Percentiles rank a stretch among this genome's conserved stretches.
These are phyloP conservation scores for Falco concolor DNA, from an alignment of 2,797 vertebrate species.

Conservation along the genomic window DNA sequence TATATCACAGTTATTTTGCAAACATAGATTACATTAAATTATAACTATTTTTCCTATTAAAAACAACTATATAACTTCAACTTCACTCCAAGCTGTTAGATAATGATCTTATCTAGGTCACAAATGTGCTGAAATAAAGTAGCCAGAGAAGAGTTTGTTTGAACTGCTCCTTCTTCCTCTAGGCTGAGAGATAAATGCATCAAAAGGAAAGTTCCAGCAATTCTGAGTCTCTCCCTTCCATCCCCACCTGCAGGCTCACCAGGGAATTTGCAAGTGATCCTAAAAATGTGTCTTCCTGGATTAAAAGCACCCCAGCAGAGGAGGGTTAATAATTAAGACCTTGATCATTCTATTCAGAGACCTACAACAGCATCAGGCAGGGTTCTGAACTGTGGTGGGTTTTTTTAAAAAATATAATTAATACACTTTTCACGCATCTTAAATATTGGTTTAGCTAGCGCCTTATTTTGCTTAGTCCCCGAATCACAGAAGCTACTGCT, in stretches of 20 bases:
- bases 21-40: slow-evolving; percentile 52
- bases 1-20: slow-evolving; percentile 7
- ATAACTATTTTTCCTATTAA: slow-evolving; percentile 31
- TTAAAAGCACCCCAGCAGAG: not conserved
- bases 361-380: not conserved
- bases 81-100: slow-evolving; percentile 44
- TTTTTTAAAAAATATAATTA: not conserved
- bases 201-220: slow-evolving; percentile 28
- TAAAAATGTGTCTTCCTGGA: not conserved
- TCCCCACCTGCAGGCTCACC: slow-evolving; percentile 11
- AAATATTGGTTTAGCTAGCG: slow-evolving; percentile 35
- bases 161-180: slow-evolving; percentile 48
- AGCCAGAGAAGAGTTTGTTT: slow-evolving; percentile 40
- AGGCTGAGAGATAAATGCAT: slow-evolving; percentile 26
- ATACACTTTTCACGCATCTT: not conserved
- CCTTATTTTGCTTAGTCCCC: not conserved
- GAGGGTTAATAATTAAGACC: not conserved
- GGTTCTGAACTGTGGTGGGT: not conserved
- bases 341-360: not conserved
- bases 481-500: not conserved
- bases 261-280: not conserved
- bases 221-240: slow-evolving; percentile 4
- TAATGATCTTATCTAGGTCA: slow-evolving; percentile 50
- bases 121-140: slow-evolving; percentile 28
- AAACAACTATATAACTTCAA: slow-evolving; percentile 24